phyloP scores from a whole-genome alignment of 2,888 invertebrate genomes.

The Spicauda simplicius region DNA sequence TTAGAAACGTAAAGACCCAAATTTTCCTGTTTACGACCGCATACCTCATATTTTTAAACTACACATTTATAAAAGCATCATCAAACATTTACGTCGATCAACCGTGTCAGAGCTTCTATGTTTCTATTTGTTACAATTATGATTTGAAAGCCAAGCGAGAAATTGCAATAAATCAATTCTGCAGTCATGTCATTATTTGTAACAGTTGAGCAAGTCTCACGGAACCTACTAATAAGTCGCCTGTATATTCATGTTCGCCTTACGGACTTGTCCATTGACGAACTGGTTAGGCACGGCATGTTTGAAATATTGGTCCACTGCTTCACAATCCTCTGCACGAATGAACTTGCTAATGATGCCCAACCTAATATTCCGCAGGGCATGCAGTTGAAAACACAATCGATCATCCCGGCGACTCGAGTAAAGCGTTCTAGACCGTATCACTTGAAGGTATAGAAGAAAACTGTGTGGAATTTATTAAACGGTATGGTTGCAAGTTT shows the following conservation, averaged over 20 bases:
- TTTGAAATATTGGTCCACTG: constrained; percentile 49
- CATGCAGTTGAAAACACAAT: constrained; percentile 37
- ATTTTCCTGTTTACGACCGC: background rate
- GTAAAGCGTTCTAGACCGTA: constrained; percentile 17
- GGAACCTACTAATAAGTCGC: constrained; percentile 34
- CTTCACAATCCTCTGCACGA: constrained; percentile 51
- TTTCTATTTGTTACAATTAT: constrained; percentile 29
- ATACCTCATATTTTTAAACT: background rate
- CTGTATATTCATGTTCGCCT: constrained; percentile 31
- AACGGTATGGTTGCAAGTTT: constrained; percentile 24
- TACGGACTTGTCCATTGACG: constrained; percentile 31
- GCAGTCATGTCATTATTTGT: constrained; percentile 37
- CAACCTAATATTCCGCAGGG: constrained; percentile 44
- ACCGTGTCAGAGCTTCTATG: constrained; percentile 6
- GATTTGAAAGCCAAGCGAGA: constrained; percentile 35
- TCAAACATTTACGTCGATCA: constrained; percentile 8
- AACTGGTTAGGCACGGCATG: constrained; percentile 34
- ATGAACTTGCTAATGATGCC: constrained; percentile 53
- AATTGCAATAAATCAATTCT: constrained; percentile 33
- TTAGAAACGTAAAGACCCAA: background rate
- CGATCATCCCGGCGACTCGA: constrained; percentile 14
- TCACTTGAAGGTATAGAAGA: constrained; percentile 12
- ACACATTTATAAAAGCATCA: background rate
- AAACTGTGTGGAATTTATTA: constrained; percentile 34
- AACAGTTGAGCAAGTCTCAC: constrained; percentile 33